Base-by-base conservation (phyloP, 2,797 vertebrate species). In the Acridotheres tristis region DNA sequence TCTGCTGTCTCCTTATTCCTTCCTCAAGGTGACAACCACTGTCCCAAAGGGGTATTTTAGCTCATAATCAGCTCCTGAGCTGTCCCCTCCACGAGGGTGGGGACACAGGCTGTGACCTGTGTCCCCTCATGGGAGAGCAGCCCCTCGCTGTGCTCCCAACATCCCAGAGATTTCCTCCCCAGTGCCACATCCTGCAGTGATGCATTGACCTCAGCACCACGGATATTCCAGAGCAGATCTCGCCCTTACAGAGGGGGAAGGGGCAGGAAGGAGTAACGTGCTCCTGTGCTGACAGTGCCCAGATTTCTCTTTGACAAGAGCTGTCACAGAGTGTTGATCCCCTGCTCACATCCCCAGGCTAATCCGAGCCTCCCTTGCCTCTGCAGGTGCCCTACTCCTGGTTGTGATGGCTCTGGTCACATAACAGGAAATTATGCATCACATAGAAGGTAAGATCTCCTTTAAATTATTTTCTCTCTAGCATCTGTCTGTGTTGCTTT, bases 341-440 rank as follows among this genome's bases (percentile, higher is more conserved):
- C 51, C 87, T 58, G 42, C 74, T 66, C 7, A 1, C 8, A 18
- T 13, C 68, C 59, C 43, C 59, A 5, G 82, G 89, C 72, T 94
- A 89, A 94, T 47, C 74, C 4, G 15, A 95, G 72, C 63, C 57
- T 88, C 55, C 36, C 55, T 95, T 97, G 94, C 79, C 71, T 96
- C 88, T 3, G 2, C 97, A 99, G 99, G 98, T 99, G 99, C 98
- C 99, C 99, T 96, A 99, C 99, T 38, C 99, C 98, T 57, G 99
- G 99, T 97, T 99, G 99, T 96, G 99, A 99, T 61, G 99, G 99
- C 79, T 99, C 99, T 34, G 99, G 99, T 97, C 99, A 99, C 96
- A 99, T 99, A 97, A 99, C 99, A 85, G 99, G 99, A 97, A 99
- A 99, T 98, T 99, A 99, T 97, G 97, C 99, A 81, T 99, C 99